phyloP scores from a whole-genome alignment of 1,140 invertebrate species.

The Lepidostoma basale region DNA sequence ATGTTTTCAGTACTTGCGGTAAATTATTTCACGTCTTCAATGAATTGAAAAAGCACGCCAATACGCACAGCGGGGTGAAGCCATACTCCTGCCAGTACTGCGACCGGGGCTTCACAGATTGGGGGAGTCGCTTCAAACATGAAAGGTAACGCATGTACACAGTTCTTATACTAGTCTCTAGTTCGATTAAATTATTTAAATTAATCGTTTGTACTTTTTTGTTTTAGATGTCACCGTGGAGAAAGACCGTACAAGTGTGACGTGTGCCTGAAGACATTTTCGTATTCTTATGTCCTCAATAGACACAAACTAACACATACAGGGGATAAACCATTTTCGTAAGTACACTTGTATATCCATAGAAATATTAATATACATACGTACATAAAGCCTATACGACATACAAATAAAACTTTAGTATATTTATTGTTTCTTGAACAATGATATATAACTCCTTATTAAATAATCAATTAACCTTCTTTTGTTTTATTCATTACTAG shows the following conservation, averaged over 20 bases:
- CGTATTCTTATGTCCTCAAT: slow-evolving; percentile 38
- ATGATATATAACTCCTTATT: too few relatives aligned
- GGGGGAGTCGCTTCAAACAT: slow-evolving; percentile 42
- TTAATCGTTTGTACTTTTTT: background rate
- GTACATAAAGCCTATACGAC: background rate
- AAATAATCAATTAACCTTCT: too few relatives aligned
- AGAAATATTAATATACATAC: background rate
- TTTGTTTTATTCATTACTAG: too few relatives aligned
- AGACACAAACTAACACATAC: slow-evolving; percentile 35
- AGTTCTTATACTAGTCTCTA: background rate
- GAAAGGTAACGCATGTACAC: slow-evolving; percentile 28
- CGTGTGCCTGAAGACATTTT: slow-evolving; percentile 32
- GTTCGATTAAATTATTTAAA: background rate
- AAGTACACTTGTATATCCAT: slow-evolving; percentile 17
- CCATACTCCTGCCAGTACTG: slow-evolving; percentile 39
- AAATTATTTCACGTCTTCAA: slow-evolving; percentile 26
- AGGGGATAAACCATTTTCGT: slow-evolving; percentile 31
- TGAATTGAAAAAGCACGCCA: slow-evolving; percentile 30
- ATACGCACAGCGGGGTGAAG: slow-evolving; percentile 31
- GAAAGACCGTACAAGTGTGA: slow-evolving; percentile 41
- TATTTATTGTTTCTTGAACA: too few relatives aligned
- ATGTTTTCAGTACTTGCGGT: slow-evolving; percentile 27
- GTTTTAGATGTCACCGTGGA: slow-evolving; percentile 36
- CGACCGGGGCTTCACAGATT: slow-evolving; percentile 34
- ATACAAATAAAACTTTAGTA: background rate